Conservation (phyloP, 2,888 invertebrate genomes). For the Tenthredo amoena region DNA sequence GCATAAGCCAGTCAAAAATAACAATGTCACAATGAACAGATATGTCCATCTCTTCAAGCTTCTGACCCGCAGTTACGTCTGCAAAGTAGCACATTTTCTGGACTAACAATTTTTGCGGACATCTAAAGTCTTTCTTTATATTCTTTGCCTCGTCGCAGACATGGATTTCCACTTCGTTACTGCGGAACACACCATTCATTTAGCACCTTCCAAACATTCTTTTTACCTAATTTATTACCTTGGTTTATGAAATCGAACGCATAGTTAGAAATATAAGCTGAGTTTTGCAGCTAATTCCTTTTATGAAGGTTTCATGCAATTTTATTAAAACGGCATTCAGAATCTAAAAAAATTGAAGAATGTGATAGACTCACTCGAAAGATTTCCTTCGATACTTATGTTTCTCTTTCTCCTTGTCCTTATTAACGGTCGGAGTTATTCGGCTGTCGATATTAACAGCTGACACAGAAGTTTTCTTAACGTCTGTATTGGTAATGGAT, state of each 20-base stretch:
- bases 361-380: conserved; percentile 66
- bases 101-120: conserved; percentile 91
- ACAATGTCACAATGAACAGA: conserved; percentile 98
- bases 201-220: conserved; percentile 59
- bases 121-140: conserved; percentile 92
- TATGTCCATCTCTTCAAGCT: conserved; percentile 95
- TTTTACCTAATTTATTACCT: conserved; percentile 6
- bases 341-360: background rate
- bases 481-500: conserved; percentile 75
- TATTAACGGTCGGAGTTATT: conserved; percentile 54
- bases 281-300: background rate
- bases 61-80: conserved; percentile 90
- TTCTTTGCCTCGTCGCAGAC: conserved; percentile 97
- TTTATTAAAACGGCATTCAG: background rate
- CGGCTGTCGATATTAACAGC: conserved; percentile 62
- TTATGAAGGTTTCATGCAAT: background rate
- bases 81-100: conserved; percentile 98
- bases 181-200: conserved; percentile 71
- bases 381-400: conserved; percentile 68
- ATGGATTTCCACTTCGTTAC: conserved; percentile 93
- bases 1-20: conserved; percentile 98
- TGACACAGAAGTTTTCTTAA: conserved; percentile 80
- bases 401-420: conserved; percentile 67
- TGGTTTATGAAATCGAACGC: background rate
- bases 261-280: background rate